Evolutionary conservation across 2,888 invertebrate genomes (phyloP), one percentile per base, ranked within the genome.

Genomic region (Amorpha juglandis): DNA sequence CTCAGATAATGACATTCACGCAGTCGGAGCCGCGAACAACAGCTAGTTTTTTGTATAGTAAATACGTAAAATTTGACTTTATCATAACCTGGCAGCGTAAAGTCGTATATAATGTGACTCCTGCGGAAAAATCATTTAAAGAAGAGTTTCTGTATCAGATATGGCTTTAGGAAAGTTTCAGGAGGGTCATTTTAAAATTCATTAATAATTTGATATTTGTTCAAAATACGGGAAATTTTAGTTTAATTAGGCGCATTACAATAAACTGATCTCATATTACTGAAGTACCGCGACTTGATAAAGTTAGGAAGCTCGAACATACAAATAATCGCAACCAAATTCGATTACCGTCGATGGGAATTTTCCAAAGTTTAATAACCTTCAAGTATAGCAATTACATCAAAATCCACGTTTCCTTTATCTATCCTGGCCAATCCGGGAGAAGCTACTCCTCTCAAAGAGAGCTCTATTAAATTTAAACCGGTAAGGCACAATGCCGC

Each of bases 401-500:
- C 48, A 48, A 48, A 33, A 47, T 63, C 33, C 47, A 35, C 33
- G 55, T 58, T 47, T 64, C 35, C 47, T 12, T 55, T 55, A 64
- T 58, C 19, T 48, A 64, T 48, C 19, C 16, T 27, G 47, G 55
- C 35, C 35, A 58, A 42, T 38, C 48, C 19, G 14, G 19, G 19
- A 42, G 45, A 63, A 62, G 42, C 21, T 62, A 52, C 62, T 69
- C 69, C 70, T 69, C 68, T 71, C 72, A 68, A 72, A 72, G 71
- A 64, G 67, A 71, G 69, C 70, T 70, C 79, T 81, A 81, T 83
- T 81, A 83, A 82, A 84, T 85, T 83, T 77, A 71, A 76, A 75
- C 78, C 70, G 75, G 74, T 75, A 74, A 74, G 75, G 77, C 70
- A 80, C 78, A 82, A 83, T 79, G 73, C 70, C 72, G 74, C 67